These are phyloP conservation scores for Symphodus melops DNA, from an alignment of 2,113 vertebrate species.

Conservation along the genomic window DNA sequence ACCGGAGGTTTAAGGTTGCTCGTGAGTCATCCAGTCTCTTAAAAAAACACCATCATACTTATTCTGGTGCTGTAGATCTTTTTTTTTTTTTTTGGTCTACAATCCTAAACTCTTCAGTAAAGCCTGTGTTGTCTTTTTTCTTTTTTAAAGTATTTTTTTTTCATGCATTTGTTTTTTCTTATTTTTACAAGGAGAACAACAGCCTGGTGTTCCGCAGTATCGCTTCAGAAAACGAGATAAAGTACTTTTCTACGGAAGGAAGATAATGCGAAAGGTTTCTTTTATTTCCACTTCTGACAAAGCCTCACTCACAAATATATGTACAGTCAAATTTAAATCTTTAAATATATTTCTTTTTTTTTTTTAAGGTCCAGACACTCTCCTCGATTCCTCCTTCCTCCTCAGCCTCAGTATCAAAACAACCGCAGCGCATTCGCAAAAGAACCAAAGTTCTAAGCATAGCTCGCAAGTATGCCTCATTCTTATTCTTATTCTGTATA, in stretches of 20 bases:
- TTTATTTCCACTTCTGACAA: not conserved
- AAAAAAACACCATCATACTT: not conserved
- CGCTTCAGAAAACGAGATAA: constrained; percentile 96
- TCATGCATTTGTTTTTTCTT: constrained; percentile 41
- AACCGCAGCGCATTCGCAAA: constrained; percentile 86
- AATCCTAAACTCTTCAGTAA: too few relatives aligned
- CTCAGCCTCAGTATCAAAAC: constrained; percentile 82
- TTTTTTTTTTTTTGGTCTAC: too few relatives aligned
- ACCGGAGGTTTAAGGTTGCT: constrained; percentile 83
- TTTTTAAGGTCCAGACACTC: constrained; percentile 89
- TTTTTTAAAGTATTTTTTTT: not conserved
- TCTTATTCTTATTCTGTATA: not conserved
- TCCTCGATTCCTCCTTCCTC: constrained; percentile 75
- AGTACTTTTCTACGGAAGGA: constrained; percentile 94
- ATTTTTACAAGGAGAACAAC: constrained; percentile 80
- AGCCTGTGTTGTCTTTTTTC: not conserved
- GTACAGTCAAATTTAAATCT: not conserved
- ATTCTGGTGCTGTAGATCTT: not conserved
- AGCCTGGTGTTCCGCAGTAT: constrained; percentile 88
- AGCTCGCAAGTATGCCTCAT: constrained; percentile 88
- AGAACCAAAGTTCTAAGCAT: constrained; percentile 91
- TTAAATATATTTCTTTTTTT: constrained; percentile 15
- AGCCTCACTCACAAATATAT: not conserved
- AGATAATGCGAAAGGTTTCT: constrained; percentile 95
- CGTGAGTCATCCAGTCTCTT: constrained; percentile 81